Conservation (phyloP, 2,888 invertebrate species). For the Romanomermis culicivorax region DNA sequence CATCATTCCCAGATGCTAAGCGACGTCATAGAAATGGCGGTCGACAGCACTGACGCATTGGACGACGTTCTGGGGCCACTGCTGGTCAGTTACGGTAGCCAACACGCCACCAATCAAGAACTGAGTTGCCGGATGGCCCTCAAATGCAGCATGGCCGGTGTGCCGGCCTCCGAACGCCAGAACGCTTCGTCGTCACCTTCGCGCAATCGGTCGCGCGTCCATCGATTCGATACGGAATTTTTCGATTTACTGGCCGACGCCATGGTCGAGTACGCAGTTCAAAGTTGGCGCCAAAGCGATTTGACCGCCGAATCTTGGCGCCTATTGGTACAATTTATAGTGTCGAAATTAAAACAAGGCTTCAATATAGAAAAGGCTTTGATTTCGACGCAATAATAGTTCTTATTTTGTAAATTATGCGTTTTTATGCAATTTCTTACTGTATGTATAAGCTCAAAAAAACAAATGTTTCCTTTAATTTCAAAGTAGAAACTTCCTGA, state of each 20-base stretch:
- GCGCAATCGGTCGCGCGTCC: no score
- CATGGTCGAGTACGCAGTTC: slow-evolving; percentile 11
- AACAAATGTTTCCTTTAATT: no score
- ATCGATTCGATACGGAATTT: slow-evolving; percentile 13
- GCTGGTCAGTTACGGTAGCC: slow-evolving; percentile 11
- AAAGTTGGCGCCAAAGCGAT: slow-evolving; percentile 10
- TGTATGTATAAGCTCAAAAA: no score
- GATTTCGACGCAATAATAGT: no score
- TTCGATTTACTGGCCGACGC: slow-evolving; percentile 13
- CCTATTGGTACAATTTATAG: slow-evolving; percentile 12
- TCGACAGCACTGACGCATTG: slow-evolving; percentile 12
- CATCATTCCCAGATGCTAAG: slow-evolving; percentile 8
- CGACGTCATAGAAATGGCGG: slow-evolving; percentile 3
- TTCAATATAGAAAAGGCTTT: slow-evolving; percentile 12
- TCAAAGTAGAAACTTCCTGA: no score
- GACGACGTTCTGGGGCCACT: slow-evolving; percentile 10
- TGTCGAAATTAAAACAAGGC: slow-evolving; percentile 12
- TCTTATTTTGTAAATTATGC: no score
- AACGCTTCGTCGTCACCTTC: no score
- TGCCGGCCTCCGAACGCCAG: slow-evolving; percentile 7
- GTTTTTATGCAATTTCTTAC: no score
- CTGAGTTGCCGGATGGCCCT: no score
- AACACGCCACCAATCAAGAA: slow-evolving; percentile 12
- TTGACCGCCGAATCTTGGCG: slow-evolving; percentile 12
- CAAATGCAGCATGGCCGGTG: no score